Base-by-base conservation (phyloP, 1,140 invertebrate genomes). In the Heterodera carotae region DNA sequence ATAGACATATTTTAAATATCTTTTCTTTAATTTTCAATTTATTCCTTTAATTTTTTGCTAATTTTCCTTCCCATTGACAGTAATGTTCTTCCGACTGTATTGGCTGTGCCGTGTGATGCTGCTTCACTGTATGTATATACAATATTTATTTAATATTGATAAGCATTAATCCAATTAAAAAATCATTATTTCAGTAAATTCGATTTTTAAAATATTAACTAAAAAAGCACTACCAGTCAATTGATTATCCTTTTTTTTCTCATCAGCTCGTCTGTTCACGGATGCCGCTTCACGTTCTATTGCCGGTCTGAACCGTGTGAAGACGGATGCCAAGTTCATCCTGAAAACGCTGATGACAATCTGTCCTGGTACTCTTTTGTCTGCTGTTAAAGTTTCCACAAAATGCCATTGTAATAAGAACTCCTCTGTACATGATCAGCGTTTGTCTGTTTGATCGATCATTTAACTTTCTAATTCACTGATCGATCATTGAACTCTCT, bases 271-370 rank as follows among this genome's bases (percentile, higher is more conserved):
- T 91, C 91, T 99, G 72, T 99, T 99, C 90, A 99, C 96, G 62
- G 96, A 98, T 90, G 95, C 96, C 80, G 97, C 94, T n/a, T 88
- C 85, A 27, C 81, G 92, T 67, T 91, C 90, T 84, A 92, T 92
- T 77, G 96, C 96, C 87, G 97, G 97, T 85, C 92, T 99, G 86
- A 99, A 99, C 92, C 92, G 96, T 87, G 98, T 99, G 89, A 98
- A 98, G 90, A 99, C 99, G 91, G 98, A 99, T 90, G 98, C 97
- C 36, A 92, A 93, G 87, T 99, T 99, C 90, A 96, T 99, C 85
- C 91, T 99, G 85, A 99, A 99, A 91, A 99, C 97, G 67, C 90
- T 99, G 82, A 99, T 99, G 97, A 99, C 96, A 87, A 97, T 99
- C 88, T 99, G 96, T 90, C 97, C 97, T 33, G 97, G 96, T 82